Base-by-base conservation (phyloP, 1,140 invertebrate genomes). In the Temnothorax nylanderi region DNA sequence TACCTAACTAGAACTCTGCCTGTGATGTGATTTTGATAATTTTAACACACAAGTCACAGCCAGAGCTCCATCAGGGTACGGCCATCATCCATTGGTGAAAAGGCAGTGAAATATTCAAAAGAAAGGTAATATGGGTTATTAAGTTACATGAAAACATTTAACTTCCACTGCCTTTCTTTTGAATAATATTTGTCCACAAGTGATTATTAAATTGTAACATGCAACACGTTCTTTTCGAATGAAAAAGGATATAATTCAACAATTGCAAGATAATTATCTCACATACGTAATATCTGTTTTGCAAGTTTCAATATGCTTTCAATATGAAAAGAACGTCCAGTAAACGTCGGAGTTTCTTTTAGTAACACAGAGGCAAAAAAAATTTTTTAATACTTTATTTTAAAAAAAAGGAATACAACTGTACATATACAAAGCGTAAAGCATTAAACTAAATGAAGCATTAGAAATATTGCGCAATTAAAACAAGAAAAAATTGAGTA, bases 1-100 rank as follows among this genome's bases (percentile, higher is more conserved):
- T 96, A 96, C 97, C 96, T 95, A 97, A 97, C 97, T 97, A 98
- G 97, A 98, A 98, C 97, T 98, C 97, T 98, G 97, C 97, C 98
- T 98, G 98, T 98, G 97, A 98, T 98, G 97, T 97, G 97, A 97
- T 88, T 94, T 88, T 91, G 78, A 91, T 94, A 93, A 90, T 90
- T 88, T 86, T 80, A 95, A 96, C 97, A 97, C 95, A 96, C 97
- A 97, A 94, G 96, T 97, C 97, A 98, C 97, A 97, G 97, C 93
- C 95, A 96, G 96, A 98, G 97, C 96, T 96, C 97, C 97, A 97
- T 96, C 95, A 96, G 96, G 97, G 96, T 96, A 94, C 94, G 95
- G 95, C 94, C 87, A 93, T 80, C 51, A 77, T 90, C 87, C 86
- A 54, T 87, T 89, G 85, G 76, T 78, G 72, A 77, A 85, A 89